Percentiles rank a stretch among this genome's conserved stretches.
Conservation (phyloP, 30 jellyfish, hydroid and myxozoan species). For the Pelagia noctiluca region DNA sequence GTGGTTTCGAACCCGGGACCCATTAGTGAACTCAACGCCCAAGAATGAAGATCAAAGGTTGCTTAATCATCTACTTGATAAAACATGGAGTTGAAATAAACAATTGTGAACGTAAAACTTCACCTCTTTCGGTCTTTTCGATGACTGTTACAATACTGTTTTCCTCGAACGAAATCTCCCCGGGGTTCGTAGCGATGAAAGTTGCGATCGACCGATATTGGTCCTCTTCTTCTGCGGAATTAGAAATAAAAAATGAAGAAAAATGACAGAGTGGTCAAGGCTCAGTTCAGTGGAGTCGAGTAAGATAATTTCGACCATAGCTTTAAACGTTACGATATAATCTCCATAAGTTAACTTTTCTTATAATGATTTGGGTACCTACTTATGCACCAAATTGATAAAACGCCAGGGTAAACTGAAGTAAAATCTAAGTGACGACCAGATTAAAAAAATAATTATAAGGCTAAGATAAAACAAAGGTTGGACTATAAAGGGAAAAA, state of each 20-base stretch:
- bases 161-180: slow-evolving; percentile 90
- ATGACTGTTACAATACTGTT: slow-evolving; percentile 65
- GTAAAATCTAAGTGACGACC: no score
- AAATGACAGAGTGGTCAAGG: background rate
- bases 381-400: no score
- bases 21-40: no score
- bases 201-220: slow-evolving; percentile 84
- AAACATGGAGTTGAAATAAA: no score
- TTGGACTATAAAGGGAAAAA: no score
- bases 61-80: background rate
- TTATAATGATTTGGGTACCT: background rate
- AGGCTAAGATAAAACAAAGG: no score
- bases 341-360: background rate
- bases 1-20: no score
- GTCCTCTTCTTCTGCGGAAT: slow-evolving; percentile 70
- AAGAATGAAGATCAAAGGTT: no score
- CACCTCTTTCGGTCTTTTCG: slow-evolving; percentile 96
- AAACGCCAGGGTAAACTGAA: no score
- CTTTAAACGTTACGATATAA: background rate
- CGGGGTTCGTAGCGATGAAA: slow-evolving; percentile 80
- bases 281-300: background rate
- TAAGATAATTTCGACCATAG: background rate
- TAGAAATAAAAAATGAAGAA: background rate
- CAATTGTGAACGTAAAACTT: background rate
- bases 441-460: no score